Base-by-base conservation (phyloP, 2,797 vertebrate genomes). In the Tragopan temminckii region DNA sequence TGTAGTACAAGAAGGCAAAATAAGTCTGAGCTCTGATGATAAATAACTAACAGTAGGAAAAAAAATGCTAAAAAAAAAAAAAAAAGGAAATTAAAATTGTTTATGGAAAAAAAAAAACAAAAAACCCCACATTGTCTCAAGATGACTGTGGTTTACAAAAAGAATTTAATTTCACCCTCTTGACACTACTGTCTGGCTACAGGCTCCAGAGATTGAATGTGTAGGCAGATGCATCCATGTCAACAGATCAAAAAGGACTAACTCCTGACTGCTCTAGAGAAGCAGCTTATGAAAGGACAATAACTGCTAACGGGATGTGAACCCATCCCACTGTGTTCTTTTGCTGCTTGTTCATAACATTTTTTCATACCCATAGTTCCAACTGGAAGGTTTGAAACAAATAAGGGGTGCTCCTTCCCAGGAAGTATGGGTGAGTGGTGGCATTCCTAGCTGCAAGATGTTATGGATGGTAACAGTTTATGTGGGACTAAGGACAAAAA, bases 21-120 rank as follows among this genome's bases (percentile, higher is more conserved):
- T 38, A 20, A 80, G 42, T 20, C 9, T 82, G 38, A 66, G 45
- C 5, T 87, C 53, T 85, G 42, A 35, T 35, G 57, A 35, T 35
- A 35, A 58, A 35, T 35, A 58, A 57, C 21, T 33, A 57, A 23
- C 55, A 58, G 35, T 24, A 24, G 33, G 33, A 55, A 58, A 58
- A 58, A 55, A 58, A 35, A 58, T 58, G 55, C 20, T 33, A 57
- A 57, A 55, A 55, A 57, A 21, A 53, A 31, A 29, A 55, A 9
- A 35, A 58, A 58, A 13, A 24, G 29, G 80, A 69, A 76, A 66
- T 58, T 38, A 45, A 80, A 71, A 25, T 3, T 66, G n/a, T 52
- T 45, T 84, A 78, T 90, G 67, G 70, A 66, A 94, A 77, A 66
- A 94, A 90, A 87, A 50, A 50, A 75, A 55, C n/a, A 93, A 53